Percentiles rank a stretch among this genome's conserved stretches.
Conservation (phyloP, 2,888 invertebrate genomes). For the Apoda limacodes region DNA sequence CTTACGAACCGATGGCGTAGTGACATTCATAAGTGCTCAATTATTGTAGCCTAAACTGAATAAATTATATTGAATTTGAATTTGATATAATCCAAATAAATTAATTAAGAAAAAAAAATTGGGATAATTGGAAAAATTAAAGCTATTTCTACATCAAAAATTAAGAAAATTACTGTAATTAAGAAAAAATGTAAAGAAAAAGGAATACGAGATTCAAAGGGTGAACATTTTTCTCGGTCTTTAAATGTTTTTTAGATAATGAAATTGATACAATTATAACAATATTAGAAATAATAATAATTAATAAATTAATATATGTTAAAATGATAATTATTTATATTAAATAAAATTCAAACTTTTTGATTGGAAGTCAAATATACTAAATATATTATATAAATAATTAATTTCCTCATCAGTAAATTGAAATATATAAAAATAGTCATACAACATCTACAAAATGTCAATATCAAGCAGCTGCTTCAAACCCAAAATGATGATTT, state of each 20-base stretch:
- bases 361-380: conserved; percentile 81
- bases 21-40: too few relatives aligned
- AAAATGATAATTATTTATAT: conserved; percentile 70
- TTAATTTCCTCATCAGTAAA: conserved; percentile 78
- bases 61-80: too few relatives aligned
- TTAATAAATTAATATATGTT: conserved; percentile 35
- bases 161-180: conserved; percentile 77
- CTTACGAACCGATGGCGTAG: too few relatives aligned
- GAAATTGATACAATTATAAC: conserved; percentile 61
- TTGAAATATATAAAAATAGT: conserved; percentile 62
- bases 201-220: conserved; percentile 67
- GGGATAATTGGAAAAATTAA: conserved; percentile 67
- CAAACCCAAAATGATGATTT: conserved; percentile 47
- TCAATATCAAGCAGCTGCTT: conserved; percentile 54
- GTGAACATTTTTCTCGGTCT: conserved; percentile 73
- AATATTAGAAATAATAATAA: conserved; percentile 50
- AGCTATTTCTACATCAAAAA: conserved; percentile 80
- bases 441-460: conserved; percentile 49
- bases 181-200: conserved; percentile 71
- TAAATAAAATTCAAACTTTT: conserved; percentile 67
- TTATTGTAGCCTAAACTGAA: too few relatives aligned
- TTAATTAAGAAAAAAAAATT: conserved; percentile 63
- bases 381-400: conserved; percentile 76
- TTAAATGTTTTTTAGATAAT: conserved; percentile 68
- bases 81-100: conserved; percentile 51